Evolutionary conservation across 2,888 invertebrate genomes (phyloP).

Genomic region (Apotomis turbidana): DNA sequence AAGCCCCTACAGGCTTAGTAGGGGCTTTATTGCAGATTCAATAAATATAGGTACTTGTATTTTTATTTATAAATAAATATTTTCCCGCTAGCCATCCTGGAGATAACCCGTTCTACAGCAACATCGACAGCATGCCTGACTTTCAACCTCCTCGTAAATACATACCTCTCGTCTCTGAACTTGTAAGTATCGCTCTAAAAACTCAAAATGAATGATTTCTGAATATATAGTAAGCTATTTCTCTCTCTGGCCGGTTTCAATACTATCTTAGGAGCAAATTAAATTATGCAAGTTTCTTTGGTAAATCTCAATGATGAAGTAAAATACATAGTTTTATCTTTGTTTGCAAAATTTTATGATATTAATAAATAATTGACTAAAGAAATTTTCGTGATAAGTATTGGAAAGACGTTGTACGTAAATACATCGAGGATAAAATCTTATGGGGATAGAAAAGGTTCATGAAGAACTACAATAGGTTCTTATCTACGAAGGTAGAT

Average conservation of each 20-base stretch:
- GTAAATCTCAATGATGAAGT: neutral
- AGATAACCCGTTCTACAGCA: slow-evolving; percentile 99
- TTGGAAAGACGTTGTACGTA: neutral
- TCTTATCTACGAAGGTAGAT: slow-evolving; percentile 60
- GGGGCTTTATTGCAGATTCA: too few species aligned
- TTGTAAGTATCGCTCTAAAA: slow-evolving; percentile 89
- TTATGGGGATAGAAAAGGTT: slow-evolving; percentile 34
- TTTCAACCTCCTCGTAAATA: slow-evolving; percentile 98
- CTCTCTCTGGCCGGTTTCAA: slow-evolving; percentile 73
- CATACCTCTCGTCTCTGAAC: slow-evolving; percentile 98
- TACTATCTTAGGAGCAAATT: slow-evolving; percentile 54
- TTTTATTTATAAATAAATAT: neutral
- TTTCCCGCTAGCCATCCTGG: slow-evolving; percentile 89
- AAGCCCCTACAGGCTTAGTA: too few species aligned
- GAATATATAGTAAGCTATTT: slow-evolving; percentile 66
- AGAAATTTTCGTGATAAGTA: slow-evolving; percentile 23
- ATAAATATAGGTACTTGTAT: too few species aligned
- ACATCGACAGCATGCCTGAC: slow-evolving; percentile 99
- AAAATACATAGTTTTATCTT: too few species aligned
- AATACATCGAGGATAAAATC: slow-evolving; percentile 24
- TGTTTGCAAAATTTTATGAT: too few species aligned
- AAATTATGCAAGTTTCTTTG: slow-evolving; percentile 18
- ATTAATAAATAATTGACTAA: slow-evolving; percentile 3
- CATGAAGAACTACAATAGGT: slow-evolving; percentile 41
- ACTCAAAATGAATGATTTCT: slow-evolving; percentile 53